Evolutionary conservation across 2,888 invertebrate genomes (phyloP), one percentile per base, ranked within the genome.

Genomic region (Drosophila ustulata): DNA sequence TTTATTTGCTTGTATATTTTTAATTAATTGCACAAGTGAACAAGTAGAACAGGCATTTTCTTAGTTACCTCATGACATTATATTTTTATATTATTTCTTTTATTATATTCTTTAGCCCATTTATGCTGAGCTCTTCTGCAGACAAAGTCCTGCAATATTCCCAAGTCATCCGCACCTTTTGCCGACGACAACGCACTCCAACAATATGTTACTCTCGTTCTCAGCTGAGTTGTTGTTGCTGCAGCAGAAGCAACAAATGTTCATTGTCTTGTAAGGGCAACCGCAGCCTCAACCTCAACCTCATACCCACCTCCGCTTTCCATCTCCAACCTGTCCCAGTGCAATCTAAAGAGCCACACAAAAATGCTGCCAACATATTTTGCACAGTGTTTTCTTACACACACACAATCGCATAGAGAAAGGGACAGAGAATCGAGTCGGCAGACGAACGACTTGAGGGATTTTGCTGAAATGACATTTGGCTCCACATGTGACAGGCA

Each of bases 391-490:
- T 82, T 80, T 80, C 70, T 77, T 72, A 77, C 28, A 47, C 53
- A 52, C 50, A 59, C 32, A 52, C 39, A 28, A 32, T 43, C 46
- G 51, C 23, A 39, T 45, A 41, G 41, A 67, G 28, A 25, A 18
- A 46, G 9, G 57, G 18, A 55, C n/a, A 57, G 23, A 67, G 47
- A 30, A 53, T 25, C 28, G 23, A 63, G 45, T 71, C 72, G 59
- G 26, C 66, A 66, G 78, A 83, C 78, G 88, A 87, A 89, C 89
- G 88, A 90, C 90, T 90, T 89, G 80, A 89, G 91, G 91, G 91
- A 91, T 84, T 91, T 86, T 88, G 79, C 83, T 86, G 87, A 91
- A 91, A 91, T 91, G 90, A 91, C 91, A 91, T 90, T 89, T 91
- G 90, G 89, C 88, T 89, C 90, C 80, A 84, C 80, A 89, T 90